Evolutionary conservation across 2,113 vertebrate species (phyloP), one percentile per base, ranked within the genome.

Genomic region (Labeo catla): DNA sequence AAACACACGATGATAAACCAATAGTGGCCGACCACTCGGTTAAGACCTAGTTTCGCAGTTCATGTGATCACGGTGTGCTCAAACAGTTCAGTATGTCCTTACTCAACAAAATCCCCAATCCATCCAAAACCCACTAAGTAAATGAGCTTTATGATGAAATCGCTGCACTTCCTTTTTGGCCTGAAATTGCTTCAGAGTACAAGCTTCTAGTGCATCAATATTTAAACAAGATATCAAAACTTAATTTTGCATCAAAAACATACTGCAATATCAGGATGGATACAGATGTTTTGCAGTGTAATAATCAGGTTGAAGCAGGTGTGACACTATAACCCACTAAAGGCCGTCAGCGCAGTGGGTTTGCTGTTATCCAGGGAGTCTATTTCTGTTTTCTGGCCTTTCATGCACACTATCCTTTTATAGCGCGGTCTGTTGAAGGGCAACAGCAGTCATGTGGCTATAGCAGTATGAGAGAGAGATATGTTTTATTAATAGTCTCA

Each of bases 401-500:
- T 76, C 10, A 79, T 78, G 28, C 61, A 68, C 65, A 57, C 21
- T 12, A 50, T 86, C 88, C 88, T 86, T 81, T 88, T 82, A 86
- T 86, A 86, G 89, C 21, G 7, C 21, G n/a, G 63, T 36, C 63
- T 39, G 16, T 19, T 77, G 77, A 81, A 82, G 76, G 65, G 39
- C 76, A 82, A 36, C 87, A 66, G 86, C 74, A 79, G 74, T 68
- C 83, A 85, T 73, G 52, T 61, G 76, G 52, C 70, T 84, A 68
- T 73, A 19, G 2, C 49, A 77, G 72, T 68, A 54, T 65, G 61
- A 68, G 79, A 81, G 39, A 47, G 50, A 70, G 76, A 49, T 43
- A 81, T 87, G 88, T 87, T 88, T 89, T 88, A 89, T 89, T 89
- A 89, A 89, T 88, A 89, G 89, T 39, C 76, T 77, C 68, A 86